These are phyloP conservation scores for Sminthurides aquaticus DNA, from an alignment of 2,888 invertebrate species.

Conservation along the genomic window DNA sequence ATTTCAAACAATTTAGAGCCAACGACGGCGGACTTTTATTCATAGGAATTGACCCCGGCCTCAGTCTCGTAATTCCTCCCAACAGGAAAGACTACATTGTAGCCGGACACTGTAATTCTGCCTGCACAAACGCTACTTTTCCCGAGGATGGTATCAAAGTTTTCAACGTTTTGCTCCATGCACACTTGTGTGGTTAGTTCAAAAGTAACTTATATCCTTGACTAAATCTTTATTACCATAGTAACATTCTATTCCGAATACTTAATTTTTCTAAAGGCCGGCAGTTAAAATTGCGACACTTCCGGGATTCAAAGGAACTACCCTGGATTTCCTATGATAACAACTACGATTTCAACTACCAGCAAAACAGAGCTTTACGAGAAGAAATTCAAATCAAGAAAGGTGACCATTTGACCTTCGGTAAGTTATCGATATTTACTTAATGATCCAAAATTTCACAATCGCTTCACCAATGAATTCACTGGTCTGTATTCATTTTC, in stretches of 20 bases:
- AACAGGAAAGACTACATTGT: constrained; percentile 67
- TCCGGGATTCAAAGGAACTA: constrained; percentile 18
- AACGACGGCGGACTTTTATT: constrained; percentile 74
- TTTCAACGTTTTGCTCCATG: constrained; percentile 72
- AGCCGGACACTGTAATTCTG: constrained; percentile 72
- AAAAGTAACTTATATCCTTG: no score
- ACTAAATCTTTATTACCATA: background rate
- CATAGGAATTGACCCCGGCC: constrained; percentile 65
- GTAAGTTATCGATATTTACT: background rate
- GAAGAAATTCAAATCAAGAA: constrained; percentile 6
- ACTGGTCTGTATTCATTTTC: no score
- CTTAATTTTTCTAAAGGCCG: background rate
- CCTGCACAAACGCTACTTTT: constrained; percentile 55
- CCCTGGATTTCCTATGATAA: constrained; percentile 14
- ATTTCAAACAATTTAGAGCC: no score
- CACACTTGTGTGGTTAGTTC: constrained; percentile 53
- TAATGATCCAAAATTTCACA: background rate
- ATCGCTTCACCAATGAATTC: no score
- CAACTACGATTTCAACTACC: constrained; percentile 23
- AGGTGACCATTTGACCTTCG: constrained; percentile 19
- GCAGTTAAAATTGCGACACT: constrained; percentile 16
- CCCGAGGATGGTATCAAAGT: constrained; percentile 60
- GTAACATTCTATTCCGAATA: background rate
- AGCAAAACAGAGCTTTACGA: constrained; percentile 11
- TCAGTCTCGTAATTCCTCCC: constrained; percentile 75